phyloP scores from a whole-genome alignment of 2,888 invertebrate genomes.

The Chloroclystis v-ata region DNA sequence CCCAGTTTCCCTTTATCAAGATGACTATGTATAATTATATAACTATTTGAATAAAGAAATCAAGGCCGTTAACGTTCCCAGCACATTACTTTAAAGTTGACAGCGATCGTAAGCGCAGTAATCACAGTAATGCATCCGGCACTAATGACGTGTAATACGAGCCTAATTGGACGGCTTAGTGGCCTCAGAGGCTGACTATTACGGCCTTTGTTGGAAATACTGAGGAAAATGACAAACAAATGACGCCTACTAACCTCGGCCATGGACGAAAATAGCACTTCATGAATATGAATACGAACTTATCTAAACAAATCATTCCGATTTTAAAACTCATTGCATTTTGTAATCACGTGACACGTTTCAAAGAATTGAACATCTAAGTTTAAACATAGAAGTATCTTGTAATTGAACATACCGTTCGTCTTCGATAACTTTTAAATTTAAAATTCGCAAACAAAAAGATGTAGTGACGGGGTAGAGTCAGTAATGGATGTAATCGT shows the following conservation, averaged over 20 bases:
- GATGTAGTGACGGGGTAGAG: conserved; percentile 16
- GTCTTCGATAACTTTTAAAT: too few species aligned
- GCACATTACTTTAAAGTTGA: conserved; percentile 13
- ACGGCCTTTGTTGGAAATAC: neutral
- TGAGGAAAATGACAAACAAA: neutral
- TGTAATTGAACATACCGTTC: too few species aligned
- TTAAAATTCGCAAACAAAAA: conserved; percentile 6
- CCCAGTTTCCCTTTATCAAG: too few species aligned
- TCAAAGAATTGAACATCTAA: too few species aligned
- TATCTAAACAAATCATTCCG: too few species aligned
- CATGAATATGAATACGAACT: too few species aligned
- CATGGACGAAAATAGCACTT: neutral
- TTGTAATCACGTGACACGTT: too few species aligned
- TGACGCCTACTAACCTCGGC: too few species aligned
- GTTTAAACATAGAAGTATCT: too few species aligned
- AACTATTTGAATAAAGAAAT: neutral
- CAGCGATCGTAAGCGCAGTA: conserved; percentile 6
- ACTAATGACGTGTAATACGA: conserved; percentile 25
- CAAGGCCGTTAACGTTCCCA: conserved; percentile 4
- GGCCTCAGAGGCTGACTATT: neutral
- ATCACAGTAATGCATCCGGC: conserved; percentile 25
- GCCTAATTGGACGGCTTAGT: conserved; percentile 24
- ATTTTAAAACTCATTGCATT: too few species aligned
- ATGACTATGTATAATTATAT: too few species aligned
- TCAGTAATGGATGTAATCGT: conserved; percentile 21